Evolutionary conservation across 2,888 invertebrate species (phyloP).

Genomic region (Choreutis nemorana): DNA sequence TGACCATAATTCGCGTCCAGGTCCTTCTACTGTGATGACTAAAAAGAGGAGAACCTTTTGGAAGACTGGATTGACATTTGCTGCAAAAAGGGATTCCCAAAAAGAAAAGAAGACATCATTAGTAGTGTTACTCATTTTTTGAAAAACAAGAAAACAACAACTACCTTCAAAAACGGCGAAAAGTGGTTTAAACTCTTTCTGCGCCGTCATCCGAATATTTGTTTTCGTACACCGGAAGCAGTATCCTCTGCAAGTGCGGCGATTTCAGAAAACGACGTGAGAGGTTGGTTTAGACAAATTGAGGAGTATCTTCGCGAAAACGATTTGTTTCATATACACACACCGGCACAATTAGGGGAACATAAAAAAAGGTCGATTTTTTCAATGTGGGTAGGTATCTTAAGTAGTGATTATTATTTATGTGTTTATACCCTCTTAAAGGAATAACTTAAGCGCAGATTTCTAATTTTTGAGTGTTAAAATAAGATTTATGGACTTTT

Average conservation of each 20-base stretch:
- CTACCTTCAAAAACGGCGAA: conserved; percentile 14
- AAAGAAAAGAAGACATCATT: conserved; percentile 14
- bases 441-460: too few relatives aligned
- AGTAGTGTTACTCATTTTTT: conserved; percentile 18
- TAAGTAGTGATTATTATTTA: too few relatives aligned
- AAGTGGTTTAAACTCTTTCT: conserved; percentile 22
- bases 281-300: conserved; percentile 20
- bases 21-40: conserved; percentile 9
- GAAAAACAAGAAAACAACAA: conserved; percentile 7
- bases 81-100: conserved; percentile 22
- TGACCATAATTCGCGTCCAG: conserved; percentile 6
- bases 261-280: conserved; percentile 21
- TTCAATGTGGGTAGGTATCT: too few relatives aligned
- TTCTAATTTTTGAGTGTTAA: too few relatives aligned
- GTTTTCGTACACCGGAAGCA: conserved; percentile 17
- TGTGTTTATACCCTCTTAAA: too few relatives aligned
- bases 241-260: conserved; percentile 22
- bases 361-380: too few relatives aligned
- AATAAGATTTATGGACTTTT: too few relatives aligned
- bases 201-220: conserved; percentile 17
- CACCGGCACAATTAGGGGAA: too few relatives aligned
- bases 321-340: conserved; percentile 14
- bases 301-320: conserved; percentile 17
- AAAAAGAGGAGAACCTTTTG: conserved; percentile 18
- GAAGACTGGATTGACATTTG: conserved; percentile 20